A percentile compares a stretch with the other conserved stretches of the same genome.
Conservation (phyloP, 2,888 invertebrate genomes). For the Coenonympha arcania region DNA sequence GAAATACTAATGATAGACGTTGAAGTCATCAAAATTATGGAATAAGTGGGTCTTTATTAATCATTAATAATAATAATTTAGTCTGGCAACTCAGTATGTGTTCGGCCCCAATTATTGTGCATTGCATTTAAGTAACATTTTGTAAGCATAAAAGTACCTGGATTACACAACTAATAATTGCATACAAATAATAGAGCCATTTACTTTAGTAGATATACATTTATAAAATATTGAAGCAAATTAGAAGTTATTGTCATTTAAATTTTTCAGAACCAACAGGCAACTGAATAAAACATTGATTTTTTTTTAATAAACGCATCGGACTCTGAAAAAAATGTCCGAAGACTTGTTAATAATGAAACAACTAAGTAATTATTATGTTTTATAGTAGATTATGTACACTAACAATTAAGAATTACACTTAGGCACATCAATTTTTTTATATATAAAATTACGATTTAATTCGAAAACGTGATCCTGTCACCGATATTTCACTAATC, state of each 20-base stretch:
- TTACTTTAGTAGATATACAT: no score
- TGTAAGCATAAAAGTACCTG: not conserved
- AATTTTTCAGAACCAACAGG: conserved; percentile 41
- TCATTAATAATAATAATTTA: no score
- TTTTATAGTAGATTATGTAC: no score
- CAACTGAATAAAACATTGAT: conserved; percentile 33
- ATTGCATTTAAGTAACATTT: no score
- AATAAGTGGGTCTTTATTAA: no score
- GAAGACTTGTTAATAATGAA: conserved; percentile 48
- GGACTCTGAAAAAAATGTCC: conserved; percentile 32
- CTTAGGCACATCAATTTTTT: conserved; percentile 75
- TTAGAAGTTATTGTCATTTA: conserved; percentile 54
- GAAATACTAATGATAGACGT: no score
- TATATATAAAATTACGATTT: conserved; percentile 70
- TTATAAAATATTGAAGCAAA: conserved; percentile 28
- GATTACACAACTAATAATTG: not conserved
- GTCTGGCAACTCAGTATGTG: not conserved
- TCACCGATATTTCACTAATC: conserved; percentile 53
- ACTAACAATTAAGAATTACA: conserved; percentile 67
- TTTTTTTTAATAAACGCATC: conserved; percentile 17
- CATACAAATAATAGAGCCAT: not conserved
- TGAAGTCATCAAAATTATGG: no score
- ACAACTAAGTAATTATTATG: conserved; percentile 48
- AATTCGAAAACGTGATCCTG: conserved; percentile 66
- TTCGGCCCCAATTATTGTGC: not conserved